Base-by-base conservation (phyloP, 2,113 vertebrate species). In the Neodontobutis hainanensis region DNA sequence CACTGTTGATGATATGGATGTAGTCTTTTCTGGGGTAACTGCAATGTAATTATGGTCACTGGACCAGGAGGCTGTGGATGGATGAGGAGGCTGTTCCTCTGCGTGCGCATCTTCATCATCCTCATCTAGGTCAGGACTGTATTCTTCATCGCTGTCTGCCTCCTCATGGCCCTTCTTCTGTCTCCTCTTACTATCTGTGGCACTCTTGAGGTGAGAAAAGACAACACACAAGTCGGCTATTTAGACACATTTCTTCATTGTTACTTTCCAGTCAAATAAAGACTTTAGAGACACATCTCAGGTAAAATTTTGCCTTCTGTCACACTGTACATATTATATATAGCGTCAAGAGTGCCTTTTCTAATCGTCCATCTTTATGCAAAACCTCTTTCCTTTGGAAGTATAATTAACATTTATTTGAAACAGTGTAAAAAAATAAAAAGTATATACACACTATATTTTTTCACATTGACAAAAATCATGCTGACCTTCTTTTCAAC, bases 1-100 rank as follows among this genome's bases (percentile, higher is more conserved):
- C 91, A 96, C 92, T 93, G 97, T 89, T 86, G 96, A 88, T 91
- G 96, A 93, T 90, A 94, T 93, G 88, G 95, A 91, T 92, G 95
- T 89, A 92, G 95, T 95, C 95, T 94, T 95, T 94, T 99, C 97
- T 88, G 97, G 96, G 91, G 96, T 96, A 90, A 97, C 95, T 88
- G 97, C 97, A 93, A 96, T 99, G 95, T 99, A 99, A 95, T 99
- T 99, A 96, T 99, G 97, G 93, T 99, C 97, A 75, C 96, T 98
- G 78, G 96, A 97, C 97, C 97, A 99, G 83, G 97, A 99, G 0
- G 97, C 95, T 0, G 95, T 94, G 90, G 90, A 80, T 50, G 92
- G 92, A 7, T 89, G 84, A 51, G 92, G 93, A 1, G 94, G 95
- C 27, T 93, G 85, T 7, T 91, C 77, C 81, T 77, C 90, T 4